phyloP scores from a whole-genome alignment of 1,140 invertebrate species.

The Lepidurus arcticus region DNA sequence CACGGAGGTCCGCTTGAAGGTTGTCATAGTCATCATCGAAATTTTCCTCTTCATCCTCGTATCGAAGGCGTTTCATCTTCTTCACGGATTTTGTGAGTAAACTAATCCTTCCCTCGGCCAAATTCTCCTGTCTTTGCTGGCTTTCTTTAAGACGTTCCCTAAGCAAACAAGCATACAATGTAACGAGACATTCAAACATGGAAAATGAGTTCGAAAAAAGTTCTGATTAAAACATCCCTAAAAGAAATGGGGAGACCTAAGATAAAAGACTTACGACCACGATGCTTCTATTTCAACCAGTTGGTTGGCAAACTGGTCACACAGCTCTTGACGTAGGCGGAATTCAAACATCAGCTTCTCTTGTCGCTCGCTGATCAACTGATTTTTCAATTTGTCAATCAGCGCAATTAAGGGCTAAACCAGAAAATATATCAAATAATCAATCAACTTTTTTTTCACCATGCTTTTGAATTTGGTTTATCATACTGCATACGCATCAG shows the following conservation, averaged over 20 bases:
- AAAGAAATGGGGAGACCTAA: not conserved
- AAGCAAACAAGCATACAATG: not conserved
- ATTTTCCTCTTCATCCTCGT: not conserved
- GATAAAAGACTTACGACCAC: not conserved
- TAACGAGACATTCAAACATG: not conserved
- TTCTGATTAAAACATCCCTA: not conserved
- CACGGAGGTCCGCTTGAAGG: not conserved
- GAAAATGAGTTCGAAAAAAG: not conserved
- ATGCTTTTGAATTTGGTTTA: not conserved
- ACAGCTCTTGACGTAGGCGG: not conserved
- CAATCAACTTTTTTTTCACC: too few relatives aligned
- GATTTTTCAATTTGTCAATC: not conserved
- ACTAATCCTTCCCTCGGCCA: conserved; percentile 21
- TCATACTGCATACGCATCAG: not conserved
- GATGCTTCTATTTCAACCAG: not conserved
- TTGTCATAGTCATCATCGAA: not conserved
- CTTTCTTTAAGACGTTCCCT: conserved; percentile 15
- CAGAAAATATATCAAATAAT: not conserved
- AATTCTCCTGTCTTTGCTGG: not conserved
- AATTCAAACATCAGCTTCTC: not conserved
- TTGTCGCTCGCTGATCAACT: not conserved
- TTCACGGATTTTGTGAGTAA: not conserved
- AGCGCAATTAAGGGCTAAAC: not conserved
- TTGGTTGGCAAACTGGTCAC: not conserved
- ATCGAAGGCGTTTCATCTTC: conserved; percentile 17